Percentiles rank a stretch among this genome's conserved stretches.
Conservation (phyloP, 2,797 vertebrate genomes). For the Pempheris klunzingeri region DNA sequence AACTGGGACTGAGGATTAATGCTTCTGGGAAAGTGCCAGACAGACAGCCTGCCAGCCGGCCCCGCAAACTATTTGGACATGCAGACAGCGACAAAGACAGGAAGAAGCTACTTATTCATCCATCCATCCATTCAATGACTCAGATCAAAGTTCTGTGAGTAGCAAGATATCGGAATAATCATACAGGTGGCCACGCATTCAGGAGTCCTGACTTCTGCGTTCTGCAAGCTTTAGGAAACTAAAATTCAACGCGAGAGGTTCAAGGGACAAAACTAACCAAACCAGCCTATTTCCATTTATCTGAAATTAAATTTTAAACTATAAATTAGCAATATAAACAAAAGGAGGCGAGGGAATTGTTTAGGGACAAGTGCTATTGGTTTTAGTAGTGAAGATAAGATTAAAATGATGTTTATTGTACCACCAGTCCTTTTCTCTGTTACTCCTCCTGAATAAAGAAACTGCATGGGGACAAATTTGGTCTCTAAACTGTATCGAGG, state of each 20-base stretch:
- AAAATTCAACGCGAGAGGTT: not conserved
- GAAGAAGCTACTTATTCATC: constrained; percentile 34
- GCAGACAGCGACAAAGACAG: constrained; percentile 44
- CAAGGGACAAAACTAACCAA: constrained; percentile 30
- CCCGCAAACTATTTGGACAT: constrained; percentile 59
- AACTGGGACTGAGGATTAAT: constrained; percentile 71
- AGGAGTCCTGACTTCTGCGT: not conserved
- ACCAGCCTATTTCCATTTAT: constrained; percentile 22
- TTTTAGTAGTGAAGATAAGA: constrained; percentile 41
- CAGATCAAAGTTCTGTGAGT: not conserved
- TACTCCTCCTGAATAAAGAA: constrained; percentile 44
- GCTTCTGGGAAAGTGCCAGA: constrained; percentile 71
- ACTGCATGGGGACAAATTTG: constrained; percentile 24
- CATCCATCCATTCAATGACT: constrained; percentile 18
- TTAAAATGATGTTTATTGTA: constrained; percentile 51
- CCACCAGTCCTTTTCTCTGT: constrained; percentile 24
- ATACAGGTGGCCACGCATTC: constrained; percentile 10
- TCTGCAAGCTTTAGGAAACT: not conserved
- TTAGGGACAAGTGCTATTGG: constrained; percentile 57
- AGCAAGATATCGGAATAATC: not conserved
- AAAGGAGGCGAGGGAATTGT: constrained; percentile 57
- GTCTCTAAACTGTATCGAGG: constrained; percentile 45
- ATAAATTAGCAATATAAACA: constrained; percentile 66
- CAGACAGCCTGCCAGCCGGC: constrained; percentile 52
- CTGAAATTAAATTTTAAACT: constrained; percentile 49